A percentile compares a stretch with the other conserved stretches of the same genome.
These are phyloP conservation scores for Ceryle rudis DNA, from an alignment of 2,797 vertebrate species.

Conservation along the genomic window DNA sequence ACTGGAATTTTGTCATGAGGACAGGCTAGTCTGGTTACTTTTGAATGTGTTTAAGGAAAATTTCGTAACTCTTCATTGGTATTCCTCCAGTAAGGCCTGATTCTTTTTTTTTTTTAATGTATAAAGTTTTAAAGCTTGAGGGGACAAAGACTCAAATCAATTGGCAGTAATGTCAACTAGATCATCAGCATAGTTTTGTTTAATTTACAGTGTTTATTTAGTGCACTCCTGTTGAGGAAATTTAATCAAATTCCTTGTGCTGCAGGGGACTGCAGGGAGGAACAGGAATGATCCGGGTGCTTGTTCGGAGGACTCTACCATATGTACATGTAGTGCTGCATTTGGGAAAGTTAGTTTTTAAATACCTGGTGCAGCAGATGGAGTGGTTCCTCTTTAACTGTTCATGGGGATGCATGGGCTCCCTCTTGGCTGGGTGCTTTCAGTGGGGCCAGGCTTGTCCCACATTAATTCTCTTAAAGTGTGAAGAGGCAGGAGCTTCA, in stretches of 20 bases:
- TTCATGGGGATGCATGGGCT: neutral
- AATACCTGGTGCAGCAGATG: neutral
- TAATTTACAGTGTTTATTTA: conserved; percentile 62
- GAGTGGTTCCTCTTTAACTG: neutral
- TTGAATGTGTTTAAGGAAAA: neutral
- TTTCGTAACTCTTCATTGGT: neutral
- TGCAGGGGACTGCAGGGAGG: neutral
- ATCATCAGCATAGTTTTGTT: conserved; percentile 64
- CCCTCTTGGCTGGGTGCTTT: neutral
- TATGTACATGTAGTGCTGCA: neutral
- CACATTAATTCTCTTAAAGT: neutral
- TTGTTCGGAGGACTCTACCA: neutral
- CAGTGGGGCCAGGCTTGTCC: neutral
- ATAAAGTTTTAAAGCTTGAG: neutral
- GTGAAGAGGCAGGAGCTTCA: neutral
- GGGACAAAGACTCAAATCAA: conserved; percentile 51
- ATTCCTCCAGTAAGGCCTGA: conserved; percentile 12
- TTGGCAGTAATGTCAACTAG: conserved; percentile 58
- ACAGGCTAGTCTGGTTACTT: neutral
- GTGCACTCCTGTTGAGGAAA: conserved; percentile 25
- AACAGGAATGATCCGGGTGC: neutral
- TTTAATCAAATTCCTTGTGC: conserved; percentile 20
- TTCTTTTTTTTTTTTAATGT: neutral
- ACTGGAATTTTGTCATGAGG: neutral
- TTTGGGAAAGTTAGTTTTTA: neutral